Evolutionary conservation across 2,888 invertebrate genomes (phyloP).

Genomic region (Chymomyza fuscimana): DNA sequence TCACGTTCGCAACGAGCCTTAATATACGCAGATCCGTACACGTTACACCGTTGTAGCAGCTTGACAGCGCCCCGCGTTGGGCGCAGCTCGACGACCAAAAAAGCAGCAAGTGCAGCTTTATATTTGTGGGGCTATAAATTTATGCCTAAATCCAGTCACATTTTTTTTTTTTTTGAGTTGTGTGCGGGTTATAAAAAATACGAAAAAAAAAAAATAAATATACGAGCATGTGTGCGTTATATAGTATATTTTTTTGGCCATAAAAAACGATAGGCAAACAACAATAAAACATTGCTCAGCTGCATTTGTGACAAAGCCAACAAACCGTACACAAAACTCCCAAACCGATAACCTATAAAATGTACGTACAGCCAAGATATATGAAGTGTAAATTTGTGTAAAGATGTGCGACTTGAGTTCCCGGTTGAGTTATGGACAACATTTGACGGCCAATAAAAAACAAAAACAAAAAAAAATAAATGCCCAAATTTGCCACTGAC

Average conservation of each 20-base stretch:
- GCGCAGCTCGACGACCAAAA: too few species aligned
- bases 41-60: too few species aligned
- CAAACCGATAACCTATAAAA: background rate
- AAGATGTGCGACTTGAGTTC: background rate
- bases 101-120: background rate
- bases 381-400: conserved; percentile 36
- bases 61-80: background rate
- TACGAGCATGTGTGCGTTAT: background rate
- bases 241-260: background rate
- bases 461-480: background rate
- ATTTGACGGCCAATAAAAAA: conserved; percentile 40
- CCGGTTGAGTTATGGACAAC: conserved; percentile 3
- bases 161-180: background rate
- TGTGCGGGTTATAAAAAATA: background rate
- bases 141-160: background rate
- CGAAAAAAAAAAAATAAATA: too few species aligned
- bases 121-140: background rate
- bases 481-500: background rate
- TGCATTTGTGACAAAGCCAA: background rate
- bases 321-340: background rate
- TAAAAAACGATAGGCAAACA: background rate
- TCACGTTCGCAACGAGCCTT: background rate
- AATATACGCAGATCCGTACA: background rate
- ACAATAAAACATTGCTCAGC: conserved; percentile 2
- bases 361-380: conserved; percentile 2